Conservation (phyloP, 2,113 vertebrate genomes). For the Tricholaema leucomelas region DNA sequence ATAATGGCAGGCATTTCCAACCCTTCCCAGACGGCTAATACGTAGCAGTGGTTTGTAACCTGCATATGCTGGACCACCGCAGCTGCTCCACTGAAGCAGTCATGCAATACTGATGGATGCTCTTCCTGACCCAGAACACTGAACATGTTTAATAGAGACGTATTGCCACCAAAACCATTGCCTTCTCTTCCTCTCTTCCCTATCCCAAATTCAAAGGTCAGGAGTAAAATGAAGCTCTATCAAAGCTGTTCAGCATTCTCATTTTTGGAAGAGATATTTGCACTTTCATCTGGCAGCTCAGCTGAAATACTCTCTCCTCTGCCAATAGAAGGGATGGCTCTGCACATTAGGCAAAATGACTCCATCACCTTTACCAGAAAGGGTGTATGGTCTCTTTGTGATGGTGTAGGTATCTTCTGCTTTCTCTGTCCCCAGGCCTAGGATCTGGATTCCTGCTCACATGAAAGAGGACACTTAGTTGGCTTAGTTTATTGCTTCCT, state of each 20-base stretch:
- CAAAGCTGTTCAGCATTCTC: neutral
- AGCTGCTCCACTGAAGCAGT: slow-evolving; percentile 56
- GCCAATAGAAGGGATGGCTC: neutral
- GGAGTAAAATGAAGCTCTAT: slow-evolving; percentile 23
- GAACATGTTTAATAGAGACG: slow-evolving; percentile 18
- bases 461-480: neutral
- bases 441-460: neutral
- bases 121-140: neutral
- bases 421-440: neutral
- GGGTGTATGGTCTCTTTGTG: neutral
- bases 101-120: slow-evolving; percentile 32
- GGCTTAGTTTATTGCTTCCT: neutral
- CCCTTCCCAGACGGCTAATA: slow-evolving; percentile 53
- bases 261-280: slow-evolving; percentile 14
- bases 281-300: neutral
- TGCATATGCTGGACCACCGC: slow-evolving; percentile 7
- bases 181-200: neutral
- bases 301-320: neutral
- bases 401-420: neutral
- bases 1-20: neutral
- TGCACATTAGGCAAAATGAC: neutral
- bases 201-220: slow-evolving; percentile 11
- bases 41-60: neutral
- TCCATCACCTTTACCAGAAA: neutral
- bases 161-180: slow-evolving; percentile 21